Evolutionary conservation across 2,113 vertebrate genomes (phyloP), one percentile per base, ranked within the genome.

Genomic region (Athene cunicularia): DNA sequence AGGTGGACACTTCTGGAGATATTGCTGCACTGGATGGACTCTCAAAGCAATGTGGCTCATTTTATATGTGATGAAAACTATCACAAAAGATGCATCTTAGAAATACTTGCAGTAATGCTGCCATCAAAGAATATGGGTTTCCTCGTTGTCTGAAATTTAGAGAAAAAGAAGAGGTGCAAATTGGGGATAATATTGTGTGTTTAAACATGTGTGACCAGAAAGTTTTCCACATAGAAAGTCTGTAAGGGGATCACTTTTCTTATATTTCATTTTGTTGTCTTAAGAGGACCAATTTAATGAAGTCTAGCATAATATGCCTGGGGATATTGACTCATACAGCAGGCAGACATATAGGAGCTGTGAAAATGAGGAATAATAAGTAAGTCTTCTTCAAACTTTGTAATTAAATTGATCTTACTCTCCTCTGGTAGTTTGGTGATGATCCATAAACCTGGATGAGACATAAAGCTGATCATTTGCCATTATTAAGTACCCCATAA

Each of bases 391-490:
- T 73, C 73, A 94, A 55, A 76, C 73, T 91, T 93, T 58, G 58
- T 68, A 92, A 96, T 95, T 93, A 96, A 94, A 93, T 91, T 91
- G 80, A 91, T 94, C 45, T 85, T 87, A 67, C 52, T 85, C 10
- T 91, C 32, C n/a, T 87, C 49, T 32, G 8, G 53, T 88, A 88
- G 71, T 80, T 83, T 93, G 24, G n/a, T 76, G 85, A 72, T 92
- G 87, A 73, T 87, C 94, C 77, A 64, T 89, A 94, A 96, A 87
- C 27, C 76, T 82, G 62, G 52, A 82, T 95, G 89, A 96, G 62
- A 64, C 83, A 72, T 49, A 85, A 77, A 93, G 73, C 41, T 89
- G 86, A 80, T 93, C 28, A 66, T 70, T 76, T 93, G 70, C 88
- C 86, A 35, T 94, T 91, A 67, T 80, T 80, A 94, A 66, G n/a